A percentile compares a stretch with the other conserved stretches of the same genome.
Conservation (phyloP, 2,113 vertebrate species). For the Otolemur garnettii region DNA sequence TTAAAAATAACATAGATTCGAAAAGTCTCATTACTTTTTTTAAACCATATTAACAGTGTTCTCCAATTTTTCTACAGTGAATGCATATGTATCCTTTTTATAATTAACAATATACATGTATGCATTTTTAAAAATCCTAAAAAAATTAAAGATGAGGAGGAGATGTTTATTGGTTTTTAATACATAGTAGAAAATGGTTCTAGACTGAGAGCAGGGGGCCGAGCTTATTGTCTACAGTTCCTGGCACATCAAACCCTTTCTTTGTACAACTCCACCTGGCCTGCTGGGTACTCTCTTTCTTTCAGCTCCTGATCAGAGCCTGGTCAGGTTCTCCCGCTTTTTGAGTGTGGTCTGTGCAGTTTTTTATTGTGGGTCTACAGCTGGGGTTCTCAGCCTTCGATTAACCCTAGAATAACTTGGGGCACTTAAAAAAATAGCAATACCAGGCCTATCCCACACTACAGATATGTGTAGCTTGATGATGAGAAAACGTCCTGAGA, state of each 20-base stretch:
- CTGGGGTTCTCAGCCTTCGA: neutral
- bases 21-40: slow-evolving; percentile 66
- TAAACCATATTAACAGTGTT: slow-evolving; percentile 55
- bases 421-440: neutral
- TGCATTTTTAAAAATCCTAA: slow-evolving; percentile 56
- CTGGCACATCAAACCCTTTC: neutral
- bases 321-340: neutral
- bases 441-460: neutral
- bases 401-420: neutral
- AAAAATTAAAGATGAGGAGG: slow-evolving; percentile 38
- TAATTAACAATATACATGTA: slow-evolving; percentile 68
- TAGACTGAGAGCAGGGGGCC: neutral
- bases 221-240: neutral
- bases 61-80: slow-evolving; percentile 72
- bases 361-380: neutral
- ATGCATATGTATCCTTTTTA: slow-evolving; percentile 72
- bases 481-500: neutral
- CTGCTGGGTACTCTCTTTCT: neutral
- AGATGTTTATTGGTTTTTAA: slow-evolving; percentile 40
- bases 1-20: slow-evolving; percentile 70
- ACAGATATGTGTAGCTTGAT: neutral
- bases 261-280: neutral
- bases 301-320: neutral
- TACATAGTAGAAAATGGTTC: neutral
- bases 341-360: neutral